A percentile compares a stretch with the other conserved stretches of the same genome.
These are phyloP conservation scores for Brachionichthys hirsutus DNA, from an alignment of 2,113 vertebrate species.

Conservation along the genomic window DNA sequence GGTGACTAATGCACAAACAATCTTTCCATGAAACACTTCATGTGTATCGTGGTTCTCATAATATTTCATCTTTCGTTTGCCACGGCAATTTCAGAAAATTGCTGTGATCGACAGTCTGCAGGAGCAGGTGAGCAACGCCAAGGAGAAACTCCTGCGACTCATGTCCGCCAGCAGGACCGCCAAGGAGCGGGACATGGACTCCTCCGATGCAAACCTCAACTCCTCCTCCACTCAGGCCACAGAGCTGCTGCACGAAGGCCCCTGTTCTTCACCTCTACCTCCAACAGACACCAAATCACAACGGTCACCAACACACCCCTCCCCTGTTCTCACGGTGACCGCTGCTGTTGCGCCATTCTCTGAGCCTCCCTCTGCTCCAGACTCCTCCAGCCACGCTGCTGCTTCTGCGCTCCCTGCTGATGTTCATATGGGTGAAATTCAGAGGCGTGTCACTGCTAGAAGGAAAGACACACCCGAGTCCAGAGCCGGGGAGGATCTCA, in stretches of 20 bases:
- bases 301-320: slow-evolving; percentile 8
- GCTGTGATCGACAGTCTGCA: slow-evolving; percentile 93
- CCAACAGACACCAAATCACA: slow-evolving; percentile 34
- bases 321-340: slow-evolving; percentile 19
- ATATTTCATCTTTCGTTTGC: neutral
- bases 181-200: slow-evolving; percentile 40
- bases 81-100: slow-evolving; percentile 82
- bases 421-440: neutral
- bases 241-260: slow-evolving; percentile 46
- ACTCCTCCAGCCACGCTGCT: slow-evolving; percentile 1
- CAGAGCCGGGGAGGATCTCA: slow-evolving; percentile 8
- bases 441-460: slow-evolving; percentile 1
- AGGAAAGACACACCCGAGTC: slow-evolving; percentile 4
- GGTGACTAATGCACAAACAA: too few species aligned
- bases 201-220: slow-evolving; percentile 60
- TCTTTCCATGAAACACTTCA: too few species aligned
- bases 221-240: slow-evolving; percentile 69
- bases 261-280: slow-evolving; percentile 44
- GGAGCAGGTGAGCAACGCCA: slow-evolving; percentile 94
- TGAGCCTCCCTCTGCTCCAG: slow-evolving; percentile 14
- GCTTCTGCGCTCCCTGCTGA: slow-evolving; percentile 20
- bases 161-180: slow-evolving; percentile 78
- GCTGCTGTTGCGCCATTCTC: slow-evolving; percentile 13
- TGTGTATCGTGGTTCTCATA: too few species aligned
- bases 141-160: slow-evolving; percentile 90